Evolutionary conservation across 2,888 invertebrate genomes (phyloP).

Genomic region (Cyclophora albipunctata): DNA sequence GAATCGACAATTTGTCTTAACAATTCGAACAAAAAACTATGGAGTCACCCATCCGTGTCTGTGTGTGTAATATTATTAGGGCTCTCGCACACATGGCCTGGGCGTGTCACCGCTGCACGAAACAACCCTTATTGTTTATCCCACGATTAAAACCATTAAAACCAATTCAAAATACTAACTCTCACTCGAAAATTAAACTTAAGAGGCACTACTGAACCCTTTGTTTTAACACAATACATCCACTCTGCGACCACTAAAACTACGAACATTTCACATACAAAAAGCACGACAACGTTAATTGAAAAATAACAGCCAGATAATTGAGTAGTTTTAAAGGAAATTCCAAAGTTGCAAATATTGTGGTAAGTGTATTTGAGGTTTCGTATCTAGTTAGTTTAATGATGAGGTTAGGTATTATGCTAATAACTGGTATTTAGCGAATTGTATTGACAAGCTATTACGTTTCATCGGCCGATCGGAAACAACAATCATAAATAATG

Average conservation of each 20-base stretch:
- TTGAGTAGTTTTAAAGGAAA: slow-evolving; percentile 21
- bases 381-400: slow-evolving; percentile 6
- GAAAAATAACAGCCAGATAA: slow-evolving; percentile 28
- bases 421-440: too few species aligned
- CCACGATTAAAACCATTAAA: slow-evolving; percentile 74
- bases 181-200: slow-evolving; percentile 69
- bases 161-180: slow-evolving; percentile 72
- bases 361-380: slow-evolving; percentile 19
- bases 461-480: too few species aligned
- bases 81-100: slow-evolving; percentile 46
- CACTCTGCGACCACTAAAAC: slow-evolving; percentile 37
- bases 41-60: slow-evolving; percentile 21
- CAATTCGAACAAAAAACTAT: slow-evolving; percentile 22
- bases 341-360: slow-evolving; percentile 18
- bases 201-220: slow-evolving; percentile 56
- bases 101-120: slow-evolving; percentile 56
- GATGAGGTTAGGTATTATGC: background rate
- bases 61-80: slow-evolving; percentile 12
- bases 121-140: slow-evolving; percentile 68
- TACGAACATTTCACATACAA: slow-evolving; percentile 25
- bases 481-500: too few species aligned
- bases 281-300: slow-evolving; percentile 28
- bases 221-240: slow-evolving; percentile 71
- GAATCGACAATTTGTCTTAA: slow-evolving; percentile 22
- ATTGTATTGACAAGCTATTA: too few species aligned